Evolutionary conservation across 1,140 invertebrate species (phyloP), one percentile per base, ranked within the genome.

Genomic region (Drosophila parabipectinata): DNA sequence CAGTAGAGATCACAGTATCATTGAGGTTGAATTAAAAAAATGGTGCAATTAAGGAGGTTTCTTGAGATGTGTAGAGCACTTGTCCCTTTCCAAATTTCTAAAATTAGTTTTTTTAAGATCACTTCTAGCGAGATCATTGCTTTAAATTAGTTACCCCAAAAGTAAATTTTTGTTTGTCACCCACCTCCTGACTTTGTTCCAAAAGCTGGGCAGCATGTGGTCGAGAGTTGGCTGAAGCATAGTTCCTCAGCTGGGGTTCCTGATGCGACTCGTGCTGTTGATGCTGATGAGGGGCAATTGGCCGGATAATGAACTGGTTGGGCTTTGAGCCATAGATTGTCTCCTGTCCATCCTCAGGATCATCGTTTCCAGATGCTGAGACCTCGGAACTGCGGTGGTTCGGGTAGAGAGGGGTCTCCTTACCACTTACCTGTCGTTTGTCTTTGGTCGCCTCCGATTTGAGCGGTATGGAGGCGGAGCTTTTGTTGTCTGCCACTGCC

Each of bases 141-240:
- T 32, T 32, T 32, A 0, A 3, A 32, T 10, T 0, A 32, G 32
- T 32, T 3, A 32, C 32, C 32, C 32, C 1, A 32, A 32, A 32
- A 9, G 5, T 44, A 45, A 18, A 45, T 6, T 18, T 2, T 18
- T 21, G 18, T 45, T 4, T 12, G n/a, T 18, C 18, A 73, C 90
- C 90, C 62, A 91, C 90, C 90, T 91, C 90, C 53, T 91, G 90
- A 53, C 90, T 91, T 53, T 91, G 90, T 52, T 91, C 87, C 45
- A 91, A 69, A 55, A 90, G 45, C 39, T 91, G 90, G 28, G 79
- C 81, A 34, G 80, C 81, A 69, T 91, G 90, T 47, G 90, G 90
- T 24, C 90, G 58, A n/a, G 84, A 59, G 45, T 84, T 85, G 50
- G 78, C 66, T 4, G 87, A 78, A 7, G 76, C 83, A 64, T 82